These are phyloP conservation scores for Pelecanus crispus DNA, from an alignment of 2,113 vertebrate genomes.

Conservation along the genomic window DNA sequence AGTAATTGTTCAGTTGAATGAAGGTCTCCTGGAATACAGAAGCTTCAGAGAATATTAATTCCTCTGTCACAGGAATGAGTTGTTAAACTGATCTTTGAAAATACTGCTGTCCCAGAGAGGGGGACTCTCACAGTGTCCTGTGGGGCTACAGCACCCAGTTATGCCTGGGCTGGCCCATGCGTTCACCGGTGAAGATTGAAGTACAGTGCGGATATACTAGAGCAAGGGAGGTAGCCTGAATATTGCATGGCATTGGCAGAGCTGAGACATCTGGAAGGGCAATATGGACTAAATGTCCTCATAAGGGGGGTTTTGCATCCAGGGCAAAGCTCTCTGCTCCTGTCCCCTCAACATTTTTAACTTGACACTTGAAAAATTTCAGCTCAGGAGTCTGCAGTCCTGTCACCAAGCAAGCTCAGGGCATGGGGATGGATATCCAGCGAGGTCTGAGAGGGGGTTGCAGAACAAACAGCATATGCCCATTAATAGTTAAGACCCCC, in stretches of 20 bases:
- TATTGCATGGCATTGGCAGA: not conserved
- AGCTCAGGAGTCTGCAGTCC: not conserved
- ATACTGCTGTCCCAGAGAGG: not conserved
- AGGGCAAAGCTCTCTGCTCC: not conserved
- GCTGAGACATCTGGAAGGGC: not conserved
- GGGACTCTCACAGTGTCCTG: fast-evolving
- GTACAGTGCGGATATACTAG: fast-evolving
- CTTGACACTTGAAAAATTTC: not conserved
- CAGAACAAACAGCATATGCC: not conserved
- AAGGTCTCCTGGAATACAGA: not conserved
- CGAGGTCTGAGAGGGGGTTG: not conserved
- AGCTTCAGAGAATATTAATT: not conserved
- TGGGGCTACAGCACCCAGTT: not conserved
- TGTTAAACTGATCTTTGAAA: not conserved
- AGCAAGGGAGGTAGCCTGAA: not conserved
- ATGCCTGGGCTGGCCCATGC: fast-evolving
- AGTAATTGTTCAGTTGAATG: not conserved
- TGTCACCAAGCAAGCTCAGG: not conserved
- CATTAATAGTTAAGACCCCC: not conserved
- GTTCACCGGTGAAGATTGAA: not conserved
- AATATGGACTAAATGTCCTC: too few relatives aligned
- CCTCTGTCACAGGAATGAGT: not conserved
- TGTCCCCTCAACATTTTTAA: not conserved
- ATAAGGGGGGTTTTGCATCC: not conserved
- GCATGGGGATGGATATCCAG: not conserved